phyloP scores from a whole-genome alignment of 1,140 invertebrate species.

The Cydia pomonella region DNA sequence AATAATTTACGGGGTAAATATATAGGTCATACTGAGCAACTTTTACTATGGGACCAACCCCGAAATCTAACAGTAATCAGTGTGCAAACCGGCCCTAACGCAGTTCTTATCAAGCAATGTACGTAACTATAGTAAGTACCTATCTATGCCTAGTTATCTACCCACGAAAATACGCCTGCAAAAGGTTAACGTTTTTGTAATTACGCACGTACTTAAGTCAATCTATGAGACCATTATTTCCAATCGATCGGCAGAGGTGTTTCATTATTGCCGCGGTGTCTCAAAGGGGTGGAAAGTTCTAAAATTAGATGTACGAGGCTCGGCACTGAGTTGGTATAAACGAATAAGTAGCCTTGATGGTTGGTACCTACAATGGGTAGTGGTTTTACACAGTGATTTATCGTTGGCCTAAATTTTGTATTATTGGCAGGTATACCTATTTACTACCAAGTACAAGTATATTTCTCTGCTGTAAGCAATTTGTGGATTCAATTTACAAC shows the following conservation, averaged over 20 bases:
- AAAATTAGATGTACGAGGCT: not conserved
- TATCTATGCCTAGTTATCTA: no score
- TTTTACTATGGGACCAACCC: no score
- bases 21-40: no score
- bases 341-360: constrained; percentile 8
- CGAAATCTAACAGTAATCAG: no score
- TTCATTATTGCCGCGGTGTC: not conserved
- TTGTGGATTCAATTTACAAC: no score
- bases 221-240: not conserved
- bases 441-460: no score
- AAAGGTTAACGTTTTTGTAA: not conserved
- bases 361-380: not conserved
- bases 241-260: not conserved
- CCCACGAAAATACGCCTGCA: no score
- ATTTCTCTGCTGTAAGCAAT: no score
- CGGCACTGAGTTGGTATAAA: not conserved
- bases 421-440: not conserved
- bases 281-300: constrained; percentile 7
- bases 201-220: not conserved
- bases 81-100: no score
- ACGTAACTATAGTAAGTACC: no score
- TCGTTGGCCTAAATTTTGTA: not conserved
- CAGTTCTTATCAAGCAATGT: no score
- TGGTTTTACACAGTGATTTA: constrained; percentile 3
- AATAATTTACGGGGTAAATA: no score